phyloP scores from a whole-genome alignment of 37 sponge, comb jelly and placozoan genomes.

The Eunapius fragilis region DNA sequence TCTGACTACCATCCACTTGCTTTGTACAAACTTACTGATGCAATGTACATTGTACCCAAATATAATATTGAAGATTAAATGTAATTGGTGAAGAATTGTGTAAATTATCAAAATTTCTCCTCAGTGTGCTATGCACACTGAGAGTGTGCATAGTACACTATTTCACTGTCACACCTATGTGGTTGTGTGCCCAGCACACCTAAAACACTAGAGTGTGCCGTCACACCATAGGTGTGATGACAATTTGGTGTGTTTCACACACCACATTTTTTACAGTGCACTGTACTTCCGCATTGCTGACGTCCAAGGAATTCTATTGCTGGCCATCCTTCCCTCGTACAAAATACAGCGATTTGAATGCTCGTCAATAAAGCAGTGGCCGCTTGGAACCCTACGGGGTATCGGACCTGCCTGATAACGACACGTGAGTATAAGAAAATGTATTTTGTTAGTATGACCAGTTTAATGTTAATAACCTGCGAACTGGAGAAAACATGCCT shows the following conservation, averaged over 20 bases:
- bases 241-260: slow-evolving; percentile 9
- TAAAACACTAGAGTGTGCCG: not conserved
- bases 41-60: slow-evolving; percentile 15
- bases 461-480: too few species aligned
- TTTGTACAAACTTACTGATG: slow-evolving; percentile 15
- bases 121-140: not conserved
- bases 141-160: slow-evolving; percentile 7
- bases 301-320: too few species aligned
- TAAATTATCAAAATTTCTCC: not conserved
- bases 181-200: slow-evolving; percentile 10
- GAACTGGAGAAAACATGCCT: too few species aligned
- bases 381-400: too few species aligned
- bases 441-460: too few species aligned
- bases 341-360: too few species aligned
- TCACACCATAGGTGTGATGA: slow-evolving; percentile 9
- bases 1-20: slow-evolving; percentile 19
- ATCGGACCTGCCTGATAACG: too few species aligned
- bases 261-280: slow-evolving; percentile 17
- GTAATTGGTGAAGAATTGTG: not conserved
- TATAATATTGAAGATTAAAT: slow-evolving; percentile 8
- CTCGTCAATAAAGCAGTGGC: too few species aligned
- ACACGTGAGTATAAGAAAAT: too few species aligned
- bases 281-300: too few species aligned
- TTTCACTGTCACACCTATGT: slow-evolving; percentile 1
- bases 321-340: too few species aligned